Conservation (phyloP, 2,113 vertebrate species). For the Sceloporus tristichus region DNA sequence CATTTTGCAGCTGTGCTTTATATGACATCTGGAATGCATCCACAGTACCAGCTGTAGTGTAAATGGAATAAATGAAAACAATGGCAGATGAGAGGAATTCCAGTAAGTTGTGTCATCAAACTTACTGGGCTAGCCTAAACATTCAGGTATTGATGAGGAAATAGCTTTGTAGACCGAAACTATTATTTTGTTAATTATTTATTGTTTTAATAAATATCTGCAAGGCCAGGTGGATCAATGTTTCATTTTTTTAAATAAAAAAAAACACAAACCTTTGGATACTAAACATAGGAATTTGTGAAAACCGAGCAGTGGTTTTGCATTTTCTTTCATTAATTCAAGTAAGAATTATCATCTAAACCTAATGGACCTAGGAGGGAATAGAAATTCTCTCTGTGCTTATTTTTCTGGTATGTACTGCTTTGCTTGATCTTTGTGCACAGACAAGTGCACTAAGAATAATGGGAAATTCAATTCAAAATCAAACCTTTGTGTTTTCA, state of each 20-base stretch:
- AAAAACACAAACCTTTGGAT: not conserved
- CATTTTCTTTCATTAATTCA: not conserved
- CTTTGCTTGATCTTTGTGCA: not conserved
- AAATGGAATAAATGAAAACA: conserved; percentile 60
- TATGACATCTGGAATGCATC: conserved; percentile 70
- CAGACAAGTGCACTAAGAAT: not conserved
- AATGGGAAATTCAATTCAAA: no score
- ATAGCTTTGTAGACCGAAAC: conserved; percentile 1
- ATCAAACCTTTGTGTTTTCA: no score
- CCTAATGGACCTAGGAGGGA: not conserved
- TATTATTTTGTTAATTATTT: conserved; percentile 33
- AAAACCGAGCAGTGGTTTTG: not conserved
- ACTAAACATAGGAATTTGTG: not conserved
- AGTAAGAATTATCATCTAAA: not conserved
- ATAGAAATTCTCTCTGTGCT: not conserved
- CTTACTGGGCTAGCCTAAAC: conserved; percentile 55
- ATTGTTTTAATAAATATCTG: conserved; percentile 38
- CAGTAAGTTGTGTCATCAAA: conserved; percentile 59
- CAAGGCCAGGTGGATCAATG: not conserved
- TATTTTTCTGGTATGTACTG: not conserved
- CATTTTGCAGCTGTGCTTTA: conserved; percentile 70
- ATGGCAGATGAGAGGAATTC: conserved; percentile 61
- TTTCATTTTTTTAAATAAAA: not conserved
- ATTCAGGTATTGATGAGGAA: conserved; percentile 43
- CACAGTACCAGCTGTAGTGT: conserved; percentile 61